Evolutionary conservation across 30 jellyfish, hydroid and myxozoan species (phyloP).

Genomic region (Pelagia noctiluca): DNA sequence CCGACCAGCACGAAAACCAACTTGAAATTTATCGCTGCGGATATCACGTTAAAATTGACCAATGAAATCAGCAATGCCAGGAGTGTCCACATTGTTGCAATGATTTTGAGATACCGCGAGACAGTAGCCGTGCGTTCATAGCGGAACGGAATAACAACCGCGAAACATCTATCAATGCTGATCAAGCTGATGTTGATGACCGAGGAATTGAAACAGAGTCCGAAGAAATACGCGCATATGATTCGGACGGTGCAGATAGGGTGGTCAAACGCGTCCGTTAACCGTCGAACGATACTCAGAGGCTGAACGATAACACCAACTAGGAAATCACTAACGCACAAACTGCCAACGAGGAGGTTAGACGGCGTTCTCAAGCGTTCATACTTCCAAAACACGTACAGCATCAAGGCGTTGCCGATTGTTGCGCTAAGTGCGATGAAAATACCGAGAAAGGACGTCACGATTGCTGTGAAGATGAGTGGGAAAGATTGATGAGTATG

Average conservation of each 20-base stretch:
- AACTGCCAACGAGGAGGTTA: constrained; percentile 52
- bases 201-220: constrained; percentile 24
- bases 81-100: constrained; percentile 9
- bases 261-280: constrained; percentile 57
- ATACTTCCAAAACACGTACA: constrained; percentile 20
- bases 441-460: too few relatives aligned
- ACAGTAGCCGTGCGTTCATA: constrained; percentile 17
- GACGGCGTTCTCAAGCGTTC: constrained; percentile 51
- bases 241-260: constrained; percentile 47
- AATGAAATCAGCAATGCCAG: constrained; percentile 28
- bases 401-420: constrained; percentile 36
- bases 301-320: constrained; percentile 55
- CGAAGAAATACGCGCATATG: constrained; percentile 47
- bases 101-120: not conserved
- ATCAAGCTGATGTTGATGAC: constrained; percentile 34
- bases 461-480: too few relatives aligned
- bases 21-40: constrained; percentile 38
- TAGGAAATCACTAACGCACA: constrained; percentile 53
- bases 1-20: constrained; percentile 39
- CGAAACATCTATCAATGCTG: constrained; percentile 57
- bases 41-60: constrained; percentile 14
- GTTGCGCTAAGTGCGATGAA: constrained; percentile 37
- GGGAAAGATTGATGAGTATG: too few relatives aligned
- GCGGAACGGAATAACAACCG: constrained; percentile 43
- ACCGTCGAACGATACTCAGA: constrained; percentile 30